Evolutionary conservation across 2,888 invertebrate genomes (phyloP).

Genomic region (Pheosia gnoma): DNA sequence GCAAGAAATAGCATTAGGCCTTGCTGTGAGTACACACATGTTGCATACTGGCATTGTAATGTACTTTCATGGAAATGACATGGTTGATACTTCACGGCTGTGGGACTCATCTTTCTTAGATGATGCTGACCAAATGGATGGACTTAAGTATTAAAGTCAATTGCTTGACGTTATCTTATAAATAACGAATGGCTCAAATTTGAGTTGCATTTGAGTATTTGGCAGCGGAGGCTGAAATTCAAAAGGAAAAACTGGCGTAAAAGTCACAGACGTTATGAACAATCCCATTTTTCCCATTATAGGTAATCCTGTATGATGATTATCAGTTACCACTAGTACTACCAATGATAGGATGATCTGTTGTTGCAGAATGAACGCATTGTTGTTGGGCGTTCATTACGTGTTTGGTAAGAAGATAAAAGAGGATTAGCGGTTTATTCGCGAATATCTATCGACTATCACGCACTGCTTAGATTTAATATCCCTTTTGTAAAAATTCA

Average conservation of each 20-base stretch:
- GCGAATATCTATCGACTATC: slow-evolving; percentile 26
- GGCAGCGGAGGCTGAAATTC: too few species aligned
- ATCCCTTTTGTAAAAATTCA: slow-evolving; percentile 45
- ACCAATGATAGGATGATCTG: slow-evolving; percentile 22
- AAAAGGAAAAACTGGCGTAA: not conserved
- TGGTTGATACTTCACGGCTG: not conserved
- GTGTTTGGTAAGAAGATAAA: slow-evolving; percentile 61
- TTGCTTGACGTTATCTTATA: too few species aligned
- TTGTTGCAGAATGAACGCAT: slow-evolving; percentile 75
- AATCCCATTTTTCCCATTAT: not conserved
- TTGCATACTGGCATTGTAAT: not conserved
- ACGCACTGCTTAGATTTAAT: slow-evolving; percentile 34
- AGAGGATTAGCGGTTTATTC: slow-evolving; percentile 50
- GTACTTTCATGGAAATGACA: not conserved
- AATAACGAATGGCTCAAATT: too few species aligned
- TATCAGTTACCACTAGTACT: not conserved
- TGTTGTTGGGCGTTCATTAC: slow-evolving; percentile 69
- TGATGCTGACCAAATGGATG: too few species aligned
- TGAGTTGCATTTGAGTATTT: too few species aligned
- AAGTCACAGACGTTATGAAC: not conserved
- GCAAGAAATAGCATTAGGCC: slow-evolving; percentile 79
- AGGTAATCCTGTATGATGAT: slow-evolving; percentile 3
- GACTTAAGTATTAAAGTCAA: too few species aligned
- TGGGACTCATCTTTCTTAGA: too few species aligned
- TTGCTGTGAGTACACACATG: slow-evolving; percentile 61